Evolutionary conservation across 2,797 vertebrate species (phyloP).

Genomic region (Fratercula arctica): DNA sequence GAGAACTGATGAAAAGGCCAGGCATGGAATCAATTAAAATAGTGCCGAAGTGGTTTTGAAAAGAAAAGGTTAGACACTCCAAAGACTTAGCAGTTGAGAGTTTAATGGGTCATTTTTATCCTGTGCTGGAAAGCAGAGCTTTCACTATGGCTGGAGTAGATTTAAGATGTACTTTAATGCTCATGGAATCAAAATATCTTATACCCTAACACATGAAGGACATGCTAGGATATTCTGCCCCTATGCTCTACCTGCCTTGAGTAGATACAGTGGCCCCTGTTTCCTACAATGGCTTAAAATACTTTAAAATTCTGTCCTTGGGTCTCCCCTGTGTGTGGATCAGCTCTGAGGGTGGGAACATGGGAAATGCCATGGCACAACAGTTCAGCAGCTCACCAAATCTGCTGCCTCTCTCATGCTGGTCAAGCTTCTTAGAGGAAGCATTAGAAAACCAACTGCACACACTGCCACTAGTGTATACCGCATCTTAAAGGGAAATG

Average conservation of each 20-base stretch:
- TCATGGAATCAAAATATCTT: not conserved
- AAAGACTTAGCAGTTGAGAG: conserved; percentile 27
- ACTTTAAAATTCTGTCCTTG: not conserved
- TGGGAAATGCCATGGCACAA: not conserved
- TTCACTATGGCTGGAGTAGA: conserved; percentile 13
- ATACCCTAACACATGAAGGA: not conserved
- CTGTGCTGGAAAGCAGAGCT: not conserved
- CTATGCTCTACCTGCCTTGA: not conserved
- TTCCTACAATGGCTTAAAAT: not conserved
- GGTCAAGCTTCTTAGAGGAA: not conserved
- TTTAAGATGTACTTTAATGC: not conserved
- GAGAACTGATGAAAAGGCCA: conserved; percentile 54
- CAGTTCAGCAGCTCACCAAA: not conserved
- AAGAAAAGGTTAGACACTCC: conserved; percentile 38
- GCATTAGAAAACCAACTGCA: not conserved
- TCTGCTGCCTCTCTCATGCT: not conserved
- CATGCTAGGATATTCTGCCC: not conserved
- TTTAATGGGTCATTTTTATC: conserved; percentile 33
- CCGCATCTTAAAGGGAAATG: not conserved
- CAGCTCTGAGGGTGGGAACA: not conserved
- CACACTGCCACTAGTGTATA: too few relatives aligned
- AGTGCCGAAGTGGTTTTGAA: conserved; percentile 40
- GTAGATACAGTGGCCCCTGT: not conserved
- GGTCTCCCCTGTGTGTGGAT: not conserved
- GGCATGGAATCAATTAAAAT: conserved; percentile 56